These are phyloP conservation scores for Athalia circularis DNA, from an alignment of 2,888 invertebrate genomes.

Conservation along the genomic window DNA sequence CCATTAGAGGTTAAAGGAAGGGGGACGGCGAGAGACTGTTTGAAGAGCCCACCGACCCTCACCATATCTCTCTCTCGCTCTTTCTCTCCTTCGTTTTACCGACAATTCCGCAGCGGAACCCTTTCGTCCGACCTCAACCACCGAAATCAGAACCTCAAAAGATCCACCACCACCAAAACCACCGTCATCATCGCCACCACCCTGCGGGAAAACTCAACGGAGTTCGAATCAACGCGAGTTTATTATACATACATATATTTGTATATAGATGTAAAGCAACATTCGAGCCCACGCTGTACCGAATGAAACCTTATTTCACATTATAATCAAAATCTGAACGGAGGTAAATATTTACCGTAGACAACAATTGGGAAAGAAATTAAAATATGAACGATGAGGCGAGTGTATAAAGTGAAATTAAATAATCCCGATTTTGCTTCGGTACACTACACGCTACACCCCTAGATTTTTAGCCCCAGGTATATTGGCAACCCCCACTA, in stretches of 20 bases:
- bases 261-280: not conserved
- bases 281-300: too few species aligned
- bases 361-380: too few species aligned
- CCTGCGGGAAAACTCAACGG: not conserved
- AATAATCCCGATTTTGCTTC: constrained; percentile 21
- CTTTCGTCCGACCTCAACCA: not conserved
- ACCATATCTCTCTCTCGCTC: not conserved
- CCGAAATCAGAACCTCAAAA: constrained; percentile 11
- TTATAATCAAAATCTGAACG: constrained; percentile 29
- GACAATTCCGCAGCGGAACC: constrained; percentile 5
- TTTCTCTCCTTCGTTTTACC: not conserved
- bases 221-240: constrained; percentile 23
- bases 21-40: constrained; percentile 55
- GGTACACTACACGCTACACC: not conserved
- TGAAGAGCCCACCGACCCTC: constrained; percentile 60
- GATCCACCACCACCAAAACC: not conserved
- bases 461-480: constrained; percentile 4
- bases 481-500: not conserved
- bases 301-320: too few species aligned
- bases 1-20: constrained; percentile 61
- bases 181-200: too few species aligned
- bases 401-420: not conserved
- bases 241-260: not conserved
- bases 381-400: too few species aligned
- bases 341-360: constrained; percentile 26